Percentiles rank a stretch among this genome's conserved stretches.
phyloP scores from a whole-genome alignment of 2,113 vertebrate species.

The Globicephala melas region DNA sequence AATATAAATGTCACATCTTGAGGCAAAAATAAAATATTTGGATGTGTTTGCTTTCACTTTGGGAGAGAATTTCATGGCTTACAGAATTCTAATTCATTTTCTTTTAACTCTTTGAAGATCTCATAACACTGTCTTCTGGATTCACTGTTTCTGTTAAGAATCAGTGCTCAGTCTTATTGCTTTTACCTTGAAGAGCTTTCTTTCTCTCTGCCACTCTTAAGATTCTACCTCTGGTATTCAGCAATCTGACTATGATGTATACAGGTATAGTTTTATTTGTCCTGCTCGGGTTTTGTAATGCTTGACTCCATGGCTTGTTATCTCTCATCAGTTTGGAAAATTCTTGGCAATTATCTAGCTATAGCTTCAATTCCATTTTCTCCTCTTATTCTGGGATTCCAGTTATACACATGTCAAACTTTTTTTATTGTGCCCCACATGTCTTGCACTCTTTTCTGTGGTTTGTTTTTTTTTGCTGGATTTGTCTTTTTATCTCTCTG shows the following conservation, averaged over 20 bases:
- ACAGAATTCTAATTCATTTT: background rate
- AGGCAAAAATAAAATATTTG: background rate
- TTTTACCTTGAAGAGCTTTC: background rate
- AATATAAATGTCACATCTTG: background rate
- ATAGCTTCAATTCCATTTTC: background rate
- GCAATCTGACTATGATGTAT: background rate
- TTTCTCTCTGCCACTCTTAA: background rate
- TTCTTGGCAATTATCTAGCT: background rate
- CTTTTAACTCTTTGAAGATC: background rate
- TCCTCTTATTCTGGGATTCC: background rate
- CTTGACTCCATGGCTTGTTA: background rate
- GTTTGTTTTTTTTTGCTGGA: background rate
- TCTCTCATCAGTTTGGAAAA: background rate
- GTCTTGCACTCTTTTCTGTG: background rate
- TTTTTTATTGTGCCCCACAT: background rate
- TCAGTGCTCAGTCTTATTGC: background rate
- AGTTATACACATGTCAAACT: background rate
- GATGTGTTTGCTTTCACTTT: background rate
- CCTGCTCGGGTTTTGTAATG: background rate
- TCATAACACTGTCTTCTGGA: background rate
- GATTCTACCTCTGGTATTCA: background rate
- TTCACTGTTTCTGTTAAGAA: background rate
- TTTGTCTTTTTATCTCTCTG: background rate
- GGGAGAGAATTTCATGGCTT: background rate
- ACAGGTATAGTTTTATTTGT: background rate